phyloP scores from a whole-genome alignment of 2,113 vertebrate species.

The Typhlomys cinereus region DNA sequence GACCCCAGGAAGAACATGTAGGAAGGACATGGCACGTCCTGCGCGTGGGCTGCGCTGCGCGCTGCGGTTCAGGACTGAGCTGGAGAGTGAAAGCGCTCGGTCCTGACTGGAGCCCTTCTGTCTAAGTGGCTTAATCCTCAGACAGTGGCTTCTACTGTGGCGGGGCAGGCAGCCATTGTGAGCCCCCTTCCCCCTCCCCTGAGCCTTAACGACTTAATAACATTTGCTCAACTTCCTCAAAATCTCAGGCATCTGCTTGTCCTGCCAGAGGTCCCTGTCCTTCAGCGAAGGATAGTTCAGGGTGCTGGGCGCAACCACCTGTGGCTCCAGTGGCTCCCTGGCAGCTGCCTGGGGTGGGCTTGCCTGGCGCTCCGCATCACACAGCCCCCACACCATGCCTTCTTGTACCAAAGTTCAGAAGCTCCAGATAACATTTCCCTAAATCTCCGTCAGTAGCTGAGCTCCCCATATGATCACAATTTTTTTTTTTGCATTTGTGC shows the following conservation, averaged over 20 bases:
- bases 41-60: too few species aligned
- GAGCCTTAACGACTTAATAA: background rate
- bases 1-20: background rate
- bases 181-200: background rate
- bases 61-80: background rate
- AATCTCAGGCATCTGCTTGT: constrained; percentile 18
- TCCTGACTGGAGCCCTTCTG: background rate
- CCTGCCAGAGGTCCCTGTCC: background rate
- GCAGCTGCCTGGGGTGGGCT: background rate
- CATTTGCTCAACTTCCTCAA: constrained; percentile 40
- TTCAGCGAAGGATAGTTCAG: background rate
- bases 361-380: background rate
- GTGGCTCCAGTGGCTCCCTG: background rate
- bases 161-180: background rate
- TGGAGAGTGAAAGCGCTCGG: background rate
- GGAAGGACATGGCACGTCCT: too few species aligned
- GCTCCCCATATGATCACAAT: too few species aligned
- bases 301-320: accelerated
- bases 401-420: background rate
- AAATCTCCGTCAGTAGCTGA: background rate
- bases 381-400: background rate
- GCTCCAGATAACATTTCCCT: background rate
- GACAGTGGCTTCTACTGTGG: background rate
- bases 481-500: too few species aligned
- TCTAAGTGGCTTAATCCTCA: background rate